A percentile compares a stretch with the other conserved stretches of the same genome.
phyloP scores from a whole-genome alignment of 2,888 invertebrate genomes.

The Notocelia uddmanniana region DNA sequence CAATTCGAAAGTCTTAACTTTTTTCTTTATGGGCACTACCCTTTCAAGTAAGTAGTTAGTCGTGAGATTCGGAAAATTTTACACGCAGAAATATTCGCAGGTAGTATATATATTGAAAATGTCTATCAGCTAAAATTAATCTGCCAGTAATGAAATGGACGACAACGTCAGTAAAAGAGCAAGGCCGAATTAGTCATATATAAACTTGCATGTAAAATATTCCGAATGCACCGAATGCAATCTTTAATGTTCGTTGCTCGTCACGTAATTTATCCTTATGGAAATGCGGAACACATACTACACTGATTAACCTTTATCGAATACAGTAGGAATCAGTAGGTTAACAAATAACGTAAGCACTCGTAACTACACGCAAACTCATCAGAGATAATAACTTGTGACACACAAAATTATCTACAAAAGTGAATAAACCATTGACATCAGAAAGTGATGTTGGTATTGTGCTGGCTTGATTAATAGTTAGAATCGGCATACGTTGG shows the following conservation, averaged over 20 bases:
- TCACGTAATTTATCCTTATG: constrained; percentile 11
- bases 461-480: too few relatives aligned
- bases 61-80: not conserved
- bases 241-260: constrained; percentile 9
- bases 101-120: not conserved
- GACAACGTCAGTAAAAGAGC: constrained; percentile 11
- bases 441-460: too few relatives aligned
- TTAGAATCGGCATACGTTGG: too few relatives aligned
- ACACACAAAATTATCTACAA: too few relatives aligned
- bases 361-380: not conserved
- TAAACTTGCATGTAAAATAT: constrained; percentile 6
- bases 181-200: constrained; percentile 4
- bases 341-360: too few relatives aligned
- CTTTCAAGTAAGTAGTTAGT: too few relatives aligned
- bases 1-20: not conserved
- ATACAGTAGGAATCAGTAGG: not conserved
- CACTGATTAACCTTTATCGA: constrained; percentile 6
- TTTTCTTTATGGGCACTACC: not conserved
- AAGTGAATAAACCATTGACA: too few relatives aligned
- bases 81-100: not conserved
- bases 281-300: constrained; percentile 18
- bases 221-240: not conserved
- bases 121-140: not conserved
- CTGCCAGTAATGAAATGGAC: not conserved
- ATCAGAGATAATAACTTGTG: not conserved